These are phyloP conservation scores for Deroplatys truncata DNA, from an alignment of 2,888 invertebrate genomes.

Conservation along the genomic window DNA sequence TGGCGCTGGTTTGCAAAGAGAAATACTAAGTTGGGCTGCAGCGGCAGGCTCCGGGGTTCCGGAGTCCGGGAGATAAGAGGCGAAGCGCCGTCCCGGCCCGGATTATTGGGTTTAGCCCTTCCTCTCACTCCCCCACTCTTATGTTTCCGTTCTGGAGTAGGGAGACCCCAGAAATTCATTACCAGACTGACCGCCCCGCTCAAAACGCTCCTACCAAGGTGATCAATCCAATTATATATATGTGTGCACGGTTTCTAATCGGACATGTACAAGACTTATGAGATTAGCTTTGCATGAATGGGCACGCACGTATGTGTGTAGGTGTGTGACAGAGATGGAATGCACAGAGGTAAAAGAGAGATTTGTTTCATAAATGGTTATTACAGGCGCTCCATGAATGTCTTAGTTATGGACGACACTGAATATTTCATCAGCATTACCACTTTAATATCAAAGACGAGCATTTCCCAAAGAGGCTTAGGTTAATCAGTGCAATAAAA, in stretches of 20 bases:
- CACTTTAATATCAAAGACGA: not conserved
- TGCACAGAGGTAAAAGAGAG: not conserved
- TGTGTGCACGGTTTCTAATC: not conserved
- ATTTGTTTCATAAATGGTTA: not conserved
- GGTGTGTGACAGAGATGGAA: not conserved
- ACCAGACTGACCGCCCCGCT: not conserved
- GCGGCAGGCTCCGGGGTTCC: not conserved
- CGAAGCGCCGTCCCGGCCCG: not conserved
- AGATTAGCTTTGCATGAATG: not conserved
- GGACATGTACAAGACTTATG: not conserved
- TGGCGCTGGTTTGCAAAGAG: not conserved
- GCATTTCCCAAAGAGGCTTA: no score
- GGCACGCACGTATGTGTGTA: not conserved
- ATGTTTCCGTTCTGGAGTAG: not conserved
- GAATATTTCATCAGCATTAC: not conserved
- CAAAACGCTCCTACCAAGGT: not conserved
- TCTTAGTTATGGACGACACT: not conserved
- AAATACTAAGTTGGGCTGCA: not conserved
- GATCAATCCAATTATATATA: not conserved
- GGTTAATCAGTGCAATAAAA: no score
- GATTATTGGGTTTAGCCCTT: not conserved
- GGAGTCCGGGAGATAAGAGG: not conserved
- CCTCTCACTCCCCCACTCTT: not conserved
- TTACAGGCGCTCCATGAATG: not conserved
- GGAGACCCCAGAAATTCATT: not conserved